Percentiles rank a stretch among this genome's conserved stretches.
These are phyloP conservation scores for Pyrocephalus nanus DNA, from an alignment of 2,797 vertebrate genomes.

Conservation along the genomic window DNA sequence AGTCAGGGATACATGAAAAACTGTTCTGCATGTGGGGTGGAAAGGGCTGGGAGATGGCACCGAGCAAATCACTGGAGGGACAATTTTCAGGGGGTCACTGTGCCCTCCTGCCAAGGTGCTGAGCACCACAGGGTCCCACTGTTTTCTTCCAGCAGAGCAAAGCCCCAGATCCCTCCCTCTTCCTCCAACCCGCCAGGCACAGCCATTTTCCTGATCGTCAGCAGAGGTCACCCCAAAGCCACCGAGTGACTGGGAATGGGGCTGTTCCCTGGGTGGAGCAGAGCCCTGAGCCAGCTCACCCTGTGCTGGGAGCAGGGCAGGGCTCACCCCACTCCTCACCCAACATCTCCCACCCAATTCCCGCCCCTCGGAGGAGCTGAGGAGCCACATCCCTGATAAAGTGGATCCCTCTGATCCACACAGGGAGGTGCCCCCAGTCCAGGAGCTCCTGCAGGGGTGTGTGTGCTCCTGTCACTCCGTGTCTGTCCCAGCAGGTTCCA, in stretches of 20 bases:
- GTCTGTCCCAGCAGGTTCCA: background rate
- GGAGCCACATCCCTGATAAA: fast-evolving
- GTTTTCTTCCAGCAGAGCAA: background rate
- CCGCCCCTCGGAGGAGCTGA: background rate
- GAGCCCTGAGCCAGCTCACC: background rate
- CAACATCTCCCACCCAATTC: background rate
- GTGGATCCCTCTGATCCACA: fast-evolving
- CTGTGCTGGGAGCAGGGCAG: fast-evolving
- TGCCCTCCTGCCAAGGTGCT: background rate
- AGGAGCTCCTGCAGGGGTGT: background rate
- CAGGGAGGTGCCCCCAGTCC: fast-evolving
- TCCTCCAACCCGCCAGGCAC: fast-evolving
- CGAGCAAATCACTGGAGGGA: background rate
- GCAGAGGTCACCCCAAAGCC: conserved; percentile 51
- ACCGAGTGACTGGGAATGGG: background rate
- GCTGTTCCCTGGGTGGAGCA: background rate
- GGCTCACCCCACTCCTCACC: fast-evolving
- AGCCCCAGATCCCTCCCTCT: background rate
- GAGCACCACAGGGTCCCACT: background rate
- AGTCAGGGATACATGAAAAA: background rate
- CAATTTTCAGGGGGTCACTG: background rate
- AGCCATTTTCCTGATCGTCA: background rate
- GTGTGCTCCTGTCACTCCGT: fast-evolving
- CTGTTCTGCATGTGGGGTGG: background rate
- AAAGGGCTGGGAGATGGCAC: background rate